Base-by-base conservation (phyloP, 2,888 invertebrate genomes). In the Ophonus ardosiacus region DNA sequence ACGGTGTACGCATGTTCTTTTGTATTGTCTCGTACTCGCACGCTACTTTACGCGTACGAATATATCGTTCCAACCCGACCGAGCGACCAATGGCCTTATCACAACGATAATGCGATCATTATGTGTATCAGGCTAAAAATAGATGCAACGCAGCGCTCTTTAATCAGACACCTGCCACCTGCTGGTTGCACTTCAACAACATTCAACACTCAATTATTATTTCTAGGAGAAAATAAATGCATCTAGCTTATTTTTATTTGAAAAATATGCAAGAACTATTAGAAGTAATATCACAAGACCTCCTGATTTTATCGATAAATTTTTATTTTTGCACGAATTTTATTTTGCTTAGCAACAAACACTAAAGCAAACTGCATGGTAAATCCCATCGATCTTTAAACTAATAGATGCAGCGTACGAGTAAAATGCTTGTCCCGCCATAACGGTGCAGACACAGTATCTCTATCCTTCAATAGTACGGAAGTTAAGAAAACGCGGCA, bases 1-100 rank as follows among this genome's bases (percentile, higher is more conserved):
- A 81, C 65, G 81, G 81, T 24, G 18, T 81, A 81, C 81, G 61
- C 63, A 81, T 81, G 81, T 81, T 81, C 81, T 81, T 81, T 81
- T 81, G 81, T 81, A 81, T 81, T 81, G 81, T 81, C 81, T 65
- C 57, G 18, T 61, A 80, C 80, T 71, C n/a, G 56, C 38, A 56
- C 13, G 17, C 38, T 59, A 81, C 51, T 63, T 59, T 21, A 61
- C 38, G 81, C 61, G 18, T 18, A 79, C 57, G 61, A 79, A 79
- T 79, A 57, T 79, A 59, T 79, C 57, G 7, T 10, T 8, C 43
- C 43, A 51, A 4, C 5, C 31, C 31, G 6, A 31, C 31, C 31
- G 4, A 31, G 31, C 31, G 43, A 51, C 43, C 43, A 51, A 51
- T 51, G 43, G 43, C 43, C 43, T 13, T 51, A 51, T 51, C 40